phyloP scores from a whole-genome alignment of 1,140 invertebrate genomes.

The Drosophila malerkotliana region DNA sequence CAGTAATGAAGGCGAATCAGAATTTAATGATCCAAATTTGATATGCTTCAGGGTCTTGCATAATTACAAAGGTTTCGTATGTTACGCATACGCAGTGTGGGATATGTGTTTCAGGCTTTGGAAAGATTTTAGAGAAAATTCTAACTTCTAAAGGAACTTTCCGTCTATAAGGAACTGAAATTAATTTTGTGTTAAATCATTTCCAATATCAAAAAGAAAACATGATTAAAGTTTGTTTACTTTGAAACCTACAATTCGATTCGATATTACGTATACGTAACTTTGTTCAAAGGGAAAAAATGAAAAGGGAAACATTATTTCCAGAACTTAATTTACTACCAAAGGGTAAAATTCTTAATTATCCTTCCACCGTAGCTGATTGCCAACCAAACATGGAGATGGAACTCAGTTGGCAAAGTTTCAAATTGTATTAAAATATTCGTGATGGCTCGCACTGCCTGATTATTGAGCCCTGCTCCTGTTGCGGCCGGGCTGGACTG shows the following conservation, averaged over 20 bases:
- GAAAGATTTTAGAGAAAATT: no score
- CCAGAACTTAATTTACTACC: conserved; percentile 30
- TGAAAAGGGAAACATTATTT: background rate
- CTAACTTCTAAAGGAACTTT: no score
- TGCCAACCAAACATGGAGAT: conserved; percentile 46
- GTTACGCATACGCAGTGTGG: conserved; percentile 6
- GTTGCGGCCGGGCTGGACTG: background rate
- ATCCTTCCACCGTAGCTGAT: conserved; percentile 52
- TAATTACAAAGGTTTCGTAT: background rate
- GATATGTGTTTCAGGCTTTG: background rate
- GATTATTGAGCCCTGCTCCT: conserved; percentile 24
- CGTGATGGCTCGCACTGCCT: conserved; percentile 21
- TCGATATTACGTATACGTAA: background rate
- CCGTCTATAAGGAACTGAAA: no score
- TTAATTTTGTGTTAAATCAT: background rate
- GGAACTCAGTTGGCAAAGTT: conserved; percentile 14
- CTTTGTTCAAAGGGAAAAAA: background rate
- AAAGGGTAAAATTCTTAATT: conserved; percentile 35
- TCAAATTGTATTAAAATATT: conserved; percentile 66
- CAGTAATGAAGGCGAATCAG: background rate
- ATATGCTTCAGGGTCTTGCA: conserved; percentile 12
- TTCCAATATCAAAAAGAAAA: background rate
- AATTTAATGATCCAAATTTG: conserved; percentile 32
- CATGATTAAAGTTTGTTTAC: background rate
- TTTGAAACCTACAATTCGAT: background rate